phyloP scores from a whole-genome alignment of 2,888 invertebrate species.

The Oscheius sp. region DNA sequence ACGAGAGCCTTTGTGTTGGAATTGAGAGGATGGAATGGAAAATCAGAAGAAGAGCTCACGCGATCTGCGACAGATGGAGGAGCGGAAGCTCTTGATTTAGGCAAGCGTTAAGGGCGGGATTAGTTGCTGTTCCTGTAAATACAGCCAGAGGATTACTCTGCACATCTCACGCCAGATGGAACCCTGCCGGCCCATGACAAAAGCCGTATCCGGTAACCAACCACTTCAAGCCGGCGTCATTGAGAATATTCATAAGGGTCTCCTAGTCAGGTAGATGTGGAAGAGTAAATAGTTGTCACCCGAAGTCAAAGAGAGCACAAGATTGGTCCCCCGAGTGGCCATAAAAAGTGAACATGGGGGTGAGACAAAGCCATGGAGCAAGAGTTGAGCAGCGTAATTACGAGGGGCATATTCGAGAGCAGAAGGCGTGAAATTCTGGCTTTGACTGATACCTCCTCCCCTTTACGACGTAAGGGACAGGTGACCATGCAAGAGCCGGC shows the following conservation, averaged over 20 bases:
- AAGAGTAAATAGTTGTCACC: too few relatives aligned
- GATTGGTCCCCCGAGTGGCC: conserved; percentile 1
- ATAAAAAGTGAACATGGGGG: conserved; percentile 6
- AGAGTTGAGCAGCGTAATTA: conserved; percentile 16
- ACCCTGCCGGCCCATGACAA: conserved; percentile 1
- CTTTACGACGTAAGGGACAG: conserved; percentile 1
- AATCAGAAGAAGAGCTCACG: conserved; percentile 19
- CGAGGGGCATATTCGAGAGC: conserved; percentile 13
- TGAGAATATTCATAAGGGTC: too few relatives aligned
- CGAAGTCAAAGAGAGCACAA: too few relatives aligned
- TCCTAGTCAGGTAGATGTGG: too few relatives aligned
- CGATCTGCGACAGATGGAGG: conserved; percentile 30
- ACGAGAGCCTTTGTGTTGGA: background rate
- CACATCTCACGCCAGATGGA: conserved; percentile 30
- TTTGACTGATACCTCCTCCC: background rate
- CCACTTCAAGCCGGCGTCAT: conserved; percentile 8
- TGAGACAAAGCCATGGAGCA: background rate
- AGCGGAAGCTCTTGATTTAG: conserved; percentile 34
- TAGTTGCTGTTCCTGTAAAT: conserved; percentile 22
- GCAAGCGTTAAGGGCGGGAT: conserved; percentile 29
- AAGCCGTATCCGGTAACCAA: conserved; percentile 23
- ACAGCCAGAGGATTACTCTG: conserved; percentile 28
- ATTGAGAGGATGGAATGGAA: background rate
- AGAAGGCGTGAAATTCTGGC: conserved; percentile 22
- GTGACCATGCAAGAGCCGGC: conserved; percentile 17